Percentiles rank a stretch among this genome's conserved stretches.
phyloP scores from a whole-genome alignment of 1,140 invertebrate species.

The Pseudomyrmex sp. region DNA sequence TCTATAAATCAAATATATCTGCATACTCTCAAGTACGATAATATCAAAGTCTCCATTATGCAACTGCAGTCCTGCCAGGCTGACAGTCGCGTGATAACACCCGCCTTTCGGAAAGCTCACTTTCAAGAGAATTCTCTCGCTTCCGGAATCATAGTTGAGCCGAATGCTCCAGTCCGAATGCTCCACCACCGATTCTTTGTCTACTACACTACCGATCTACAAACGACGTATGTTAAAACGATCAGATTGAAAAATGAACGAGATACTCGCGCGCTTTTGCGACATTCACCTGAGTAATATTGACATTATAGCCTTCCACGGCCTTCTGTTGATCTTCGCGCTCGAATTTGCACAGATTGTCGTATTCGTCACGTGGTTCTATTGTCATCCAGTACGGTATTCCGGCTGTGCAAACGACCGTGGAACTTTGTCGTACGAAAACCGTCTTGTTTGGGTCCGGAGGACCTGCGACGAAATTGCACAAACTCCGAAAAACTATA shows the following conservation, averaged over 20 bases:
- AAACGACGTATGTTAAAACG: neutral
- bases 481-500: too few relatives aligned
- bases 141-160: slow-evolving; percentile 88
- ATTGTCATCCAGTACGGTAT: slow-evolving; percentile 92
- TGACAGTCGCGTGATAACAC: slow-evolving; percentile 93
- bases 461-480: slow-evolving; percentile 85
- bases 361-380: slow-evolving; percentile 95
- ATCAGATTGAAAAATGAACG: neutral
- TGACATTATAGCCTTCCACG: slow-evolving; percentile 86
- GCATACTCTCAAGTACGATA: slow-evolving; percentile 93
- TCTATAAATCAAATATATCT: too few relatives aligned
- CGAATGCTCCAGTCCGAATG: slow-evolving; percentile 85
- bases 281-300: slow-evolving; percentile 81
- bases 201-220: slow-evolving; percentile 84
- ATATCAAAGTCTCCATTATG: slow-evolving; percentile 97
- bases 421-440: slow-evolving; percentile 94
- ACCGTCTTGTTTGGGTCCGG: slow-evolving; percentile 94
- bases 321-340: slow-evolving; percentile 86
- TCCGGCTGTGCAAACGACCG: slow-evolving; percentile 93
- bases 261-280: neutral
- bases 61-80: slow-evolving; percentile 91
- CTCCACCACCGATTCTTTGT: slow-evolving; percentile 84
- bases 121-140: slow-evolving; percentile 88
- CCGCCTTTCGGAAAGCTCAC: slow-evolving; percentile 90
- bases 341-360: slow-evolving; percentile 92